Evolutionary conservation across 2,113 vertebrate species (phyloP).

Genomic region (Sapayoa aenigma): DNA sequence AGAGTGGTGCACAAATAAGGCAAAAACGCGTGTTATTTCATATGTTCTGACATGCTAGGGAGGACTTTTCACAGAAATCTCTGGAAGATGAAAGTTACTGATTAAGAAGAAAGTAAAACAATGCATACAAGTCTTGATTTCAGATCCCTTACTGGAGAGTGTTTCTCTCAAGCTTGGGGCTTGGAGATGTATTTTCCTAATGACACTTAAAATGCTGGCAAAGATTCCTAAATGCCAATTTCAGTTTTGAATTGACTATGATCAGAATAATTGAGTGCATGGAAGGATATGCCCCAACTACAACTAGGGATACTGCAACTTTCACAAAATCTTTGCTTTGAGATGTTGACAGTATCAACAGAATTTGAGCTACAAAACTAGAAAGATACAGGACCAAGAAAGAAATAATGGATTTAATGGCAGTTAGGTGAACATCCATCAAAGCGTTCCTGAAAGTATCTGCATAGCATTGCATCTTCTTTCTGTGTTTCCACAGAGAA

Average conservation of each 20-base stretch:
- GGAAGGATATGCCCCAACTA: conserved; percentile 36
- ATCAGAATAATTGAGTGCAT: conserved; percentile 37
- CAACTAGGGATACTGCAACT: conserved; percentile 8
- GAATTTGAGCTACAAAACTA: not conserved
- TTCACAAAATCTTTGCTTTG: not conserved
- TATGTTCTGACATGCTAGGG: not conserved
- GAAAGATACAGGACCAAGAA: conserved; percentile 25
- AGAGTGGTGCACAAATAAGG: not conserved
- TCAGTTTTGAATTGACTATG: conserved; percentile 41
- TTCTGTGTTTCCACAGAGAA: conserved; percentile 47
- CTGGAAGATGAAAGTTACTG: not conserved
- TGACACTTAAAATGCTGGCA: not conserved
- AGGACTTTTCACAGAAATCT: not conserved
- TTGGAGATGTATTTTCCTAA: not conserved
- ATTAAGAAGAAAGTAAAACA: not conserved
- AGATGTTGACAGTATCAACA: not conserved
- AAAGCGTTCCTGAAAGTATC: not conserved
- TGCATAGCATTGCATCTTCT: not conserved
- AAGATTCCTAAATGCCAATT: not conserved
- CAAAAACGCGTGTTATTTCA: not conserved
- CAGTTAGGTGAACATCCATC: conserved; percentile 24
- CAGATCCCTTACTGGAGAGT: not conserved
- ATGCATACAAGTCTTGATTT: not conserved
- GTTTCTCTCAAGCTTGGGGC: not conserved
- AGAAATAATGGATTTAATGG: conserved; percentile 45